phyloP scores from a whole-genome alignment of 2,797 vertebrate species.

The Smutsia temminckii region DNA sequence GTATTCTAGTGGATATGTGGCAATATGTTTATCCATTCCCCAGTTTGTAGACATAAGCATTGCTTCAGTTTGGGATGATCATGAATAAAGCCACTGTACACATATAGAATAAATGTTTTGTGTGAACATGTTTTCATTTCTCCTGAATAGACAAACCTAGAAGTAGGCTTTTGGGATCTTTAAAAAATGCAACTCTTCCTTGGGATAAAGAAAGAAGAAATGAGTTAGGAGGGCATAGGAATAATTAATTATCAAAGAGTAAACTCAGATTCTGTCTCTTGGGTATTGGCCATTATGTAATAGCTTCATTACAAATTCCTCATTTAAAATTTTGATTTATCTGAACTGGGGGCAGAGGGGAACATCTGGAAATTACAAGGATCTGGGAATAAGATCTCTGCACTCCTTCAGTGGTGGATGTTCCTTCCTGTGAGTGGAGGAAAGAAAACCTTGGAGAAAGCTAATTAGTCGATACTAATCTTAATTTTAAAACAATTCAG shows the following conservation, averaged over 20 bases:
- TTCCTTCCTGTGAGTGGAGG: neutral
- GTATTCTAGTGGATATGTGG: neutral
- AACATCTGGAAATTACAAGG: conserved; percentile 3
- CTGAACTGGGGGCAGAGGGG: neutral
- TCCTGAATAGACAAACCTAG: neutral
- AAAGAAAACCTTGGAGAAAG: neutral
- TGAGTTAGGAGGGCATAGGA: neutral
- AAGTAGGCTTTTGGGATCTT: conserved; percentile 1
- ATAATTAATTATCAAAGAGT: conserved; percentile 5
- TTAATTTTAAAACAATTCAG: neutral
- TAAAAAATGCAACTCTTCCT: neutral
- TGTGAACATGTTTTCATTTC: conserved; percentile 13
- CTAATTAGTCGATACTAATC: neutral
- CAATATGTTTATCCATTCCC: neutral
- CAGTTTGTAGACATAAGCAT: neutral
- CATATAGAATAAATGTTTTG: neutral
- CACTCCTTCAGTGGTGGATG: neutral
- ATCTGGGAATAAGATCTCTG: neutral
- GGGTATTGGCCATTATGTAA: neutral
- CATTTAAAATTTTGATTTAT: conserved; percentile 5
- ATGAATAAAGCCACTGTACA: neutral
- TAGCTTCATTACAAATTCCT: conserved; percentile 12
- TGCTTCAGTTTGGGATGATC: neutral
- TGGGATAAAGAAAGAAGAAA: neutral
- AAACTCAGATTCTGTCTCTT: neutral